phyloP scores from a whole-genome alignment of 2,888 invertebrate genomes.

The Ligdia adustata region DNA sequence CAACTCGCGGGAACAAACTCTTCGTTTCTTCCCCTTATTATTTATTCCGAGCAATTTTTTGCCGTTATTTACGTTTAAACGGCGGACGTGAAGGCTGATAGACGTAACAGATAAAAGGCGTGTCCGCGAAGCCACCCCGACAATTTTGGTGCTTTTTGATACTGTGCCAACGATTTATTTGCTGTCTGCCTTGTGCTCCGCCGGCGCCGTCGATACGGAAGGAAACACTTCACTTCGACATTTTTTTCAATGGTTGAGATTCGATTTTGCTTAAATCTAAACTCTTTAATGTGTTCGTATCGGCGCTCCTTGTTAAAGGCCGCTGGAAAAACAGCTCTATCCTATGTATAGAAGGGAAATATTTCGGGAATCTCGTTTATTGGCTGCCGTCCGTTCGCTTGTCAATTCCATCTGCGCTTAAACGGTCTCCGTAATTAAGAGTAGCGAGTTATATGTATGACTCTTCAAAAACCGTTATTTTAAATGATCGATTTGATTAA shows the following conservation, averaged over 20 bases:
- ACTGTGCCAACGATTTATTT: slow-evolving; percentile 78
- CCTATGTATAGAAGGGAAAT: slow-evolving; percentile 63
- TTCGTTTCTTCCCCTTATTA: slow-evolving; percentile 53
- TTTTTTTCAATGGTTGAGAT: slow-evolving; percentile 58
- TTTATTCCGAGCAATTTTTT: slow-evolving; percentile 60
- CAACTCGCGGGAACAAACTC: slow-evolving; percentile 49
- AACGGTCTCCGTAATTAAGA: slow-evolving; percentile 48
- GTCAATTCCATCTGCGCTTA: slow-evolving; percentile 57
- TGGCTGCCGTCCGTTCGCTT: slow-evolving; percentile 56
- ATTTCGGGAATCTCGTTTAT: slow-evolving; percentile 65
- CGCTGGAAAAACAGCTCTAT: slow-evolving; percentile 63
- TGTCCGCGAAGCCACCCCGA: slow-evolving; percentile 65
- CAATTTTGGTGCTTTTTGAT: slow-evolving; percentile 76
- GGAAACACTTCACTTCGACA: slow-evolving; percentile 67
- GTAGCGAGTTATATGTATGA: slow-evolving; percentile 25
- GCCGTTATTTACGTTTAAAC: slow-evolving; percentile 64
- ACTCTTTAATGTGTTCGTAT: slow-evolving; percentile 73
- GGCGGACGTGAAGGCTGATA: slow-evolving; percentile 63
- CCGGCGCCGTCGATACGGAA: slow-evolving; percentile 62
- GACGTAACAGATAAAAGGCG: slow-evolving; percentile 82
- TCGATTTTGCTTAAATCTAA: slow-evolving; percentile 75
- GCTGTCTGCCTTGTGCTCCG: slow-evolving; percentile 62
- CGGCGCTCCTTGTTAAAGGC: slow-evolving; percentile 53
- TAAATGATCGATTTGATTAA: too few species aligned
- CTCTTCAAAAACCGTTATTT: slow-evolving; percentile 1